Evolutionary conservation across 2,797 vertebrate species (phyloP), one percentile per base, ranked within the genome.

Genomic region (Salmo trutta): DNA sequence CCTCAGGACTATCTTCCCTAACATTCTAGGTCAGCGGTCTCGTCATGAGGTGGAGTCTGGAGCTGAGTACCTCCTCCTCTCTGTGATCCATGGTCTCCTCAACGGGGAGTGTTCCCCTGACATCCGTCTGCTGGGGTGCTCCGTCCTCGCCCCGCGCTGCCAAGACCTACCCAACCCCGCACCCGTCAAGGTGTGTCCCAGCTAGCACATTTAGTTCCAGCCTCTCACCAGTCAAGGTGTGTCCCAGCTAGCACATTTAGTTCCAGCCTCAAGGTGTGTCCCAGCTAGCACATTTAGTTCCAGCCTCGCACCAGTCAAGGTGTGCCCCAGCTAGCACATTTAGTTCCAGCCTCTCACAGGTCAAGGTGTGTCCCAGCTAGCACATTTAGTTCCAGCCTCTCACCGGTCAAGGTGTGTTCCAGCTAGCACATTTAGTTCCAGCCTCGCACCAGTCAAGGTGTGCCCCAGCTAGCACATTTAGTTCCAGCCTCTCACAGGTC

Each of bases 31-130:
- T 67, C 97, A 99, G 84, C 92, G 90, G 74, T 93, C 90, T 0
- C 91, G 93, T 21, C 67, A 85, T 16, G 97, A 95, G 0, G 91
- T 94, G 6, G 98, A 99, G 88, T 90, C 94, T 8, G 98, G 98
- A 53, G 87, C 96, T 0, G 98, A 99, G 91, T 98, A 99, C 79
- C 92, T 97, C 56, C 96, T 99, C 59, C 92, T 99, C 80, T 97
- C 97, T 0, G 97, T 99, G 68, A 89, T 98, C 73, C 95, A 96
- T 10, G 95, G 96, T 69, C 88, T 99, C 65, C 93, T 99, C 8
- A 95, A 97, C 31, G 98, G 97, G 4, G 97, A 98, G 75, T 99
- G 98, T 81, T 95, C 96, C 69, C 96, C 97, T 0, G 97, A 99
- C 82, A 93, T 99, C 52, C 94, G 97, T 36, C 93, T 99, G 0